phyloP scores from a whole-genome alignment of 2,113 vertebrate genomes.

The Aramus guarauna region DNA sequence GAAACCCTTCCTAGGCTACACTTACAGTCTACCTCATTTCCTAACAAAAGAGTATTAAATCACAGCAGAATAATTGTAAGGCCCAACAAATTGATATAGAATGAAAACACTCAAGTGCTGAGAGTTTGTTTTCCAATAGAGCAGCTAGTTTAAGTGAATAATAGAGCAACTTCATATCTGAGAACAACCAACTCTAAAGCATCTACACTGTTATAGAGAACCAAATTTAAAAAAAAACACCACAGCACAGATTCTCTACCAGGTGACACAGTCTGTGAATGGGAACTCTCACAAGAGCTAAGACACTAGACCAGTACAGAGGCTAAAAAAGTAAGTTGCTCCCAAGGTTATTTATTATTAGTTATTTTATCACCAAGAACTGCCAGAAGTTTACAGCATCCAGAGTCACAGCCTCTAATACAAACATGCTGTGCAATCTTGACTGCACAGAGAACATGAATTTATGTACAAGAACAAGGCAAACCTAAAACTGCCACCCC shows the following conservation, averaged over 20 bases:
- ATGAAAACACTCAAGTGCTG: not conserved
- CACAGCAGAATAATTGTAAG: not conserved
- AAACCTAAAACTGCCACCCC: not conserved
- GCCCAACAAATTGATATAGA: not conserved
- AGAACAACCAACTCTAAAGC: not conserved
- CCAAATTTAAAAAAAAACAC: not conserved
- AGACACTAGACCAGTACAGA: not conserved
- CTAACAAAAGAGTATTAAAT: not conserved
- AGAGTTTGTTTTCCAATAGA: not conserved
- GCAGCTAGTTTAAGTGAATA: not conserved
- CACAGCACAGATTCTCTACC: not conserved
- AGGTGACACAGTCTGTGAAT: not conserved
- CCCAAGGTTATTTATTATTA: not conserved
- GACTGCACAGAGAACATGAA: not conserved
- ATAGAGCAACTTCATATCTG: not conserved
- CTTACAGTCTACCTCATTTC: not conserved
- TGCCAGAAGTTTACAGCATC: not conserved
- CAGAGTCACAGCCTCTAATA: not conserved
- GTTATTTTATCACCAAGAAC: not conserved
- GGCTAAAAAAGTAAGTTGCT: not conserved
- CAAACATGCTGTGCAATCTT: not conserved
- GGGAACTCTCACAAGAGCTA: not conserved
- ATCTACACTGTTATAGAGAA: not conserved
- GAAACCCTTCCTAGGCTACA: not conserved
- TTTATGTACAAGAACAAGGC: not conserved